These are phyloP conservation scores for Somateria mollissima DNA, from an alignment of 2,797 vertebrate genomes.

Conservation along the genomic window DNA sequence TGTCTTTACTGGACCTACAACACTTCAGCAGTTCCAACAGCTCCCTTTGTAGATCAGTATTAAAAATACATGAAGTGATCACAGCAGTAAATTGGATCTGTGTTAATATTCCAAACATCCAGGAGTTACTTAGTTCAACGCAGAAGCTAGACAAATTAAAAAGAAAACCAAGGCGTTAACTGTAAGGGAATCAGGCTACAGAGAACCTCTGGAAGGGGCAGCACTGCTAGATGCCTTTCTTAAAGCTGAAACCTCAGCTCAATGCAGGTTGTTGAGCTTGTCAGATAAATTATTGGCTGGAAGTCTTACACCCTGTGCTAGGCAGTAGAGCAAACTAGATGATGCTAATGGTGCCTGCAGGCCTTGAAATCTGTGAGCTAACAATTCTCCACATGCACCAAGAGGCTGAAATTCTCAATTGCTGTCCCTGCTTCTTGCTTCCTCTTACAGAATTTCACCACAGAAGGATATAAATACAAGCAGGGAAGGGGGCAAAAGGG, in stretches of 20 bases:
- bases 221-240: not conserved
- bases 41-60: not conserved
- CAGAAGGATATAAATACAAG: accelerated
- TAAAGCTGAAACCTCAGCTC: not conserved
- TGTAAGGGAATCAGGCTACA: not conserved
- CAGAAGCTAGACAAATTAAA: not conserved
- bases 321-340: not conserved
- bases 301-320: not conserved
- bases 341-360: not conserved
- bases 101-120: not conserved
- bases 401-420: not conserved
- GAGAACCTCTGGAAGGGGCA: not conserved
- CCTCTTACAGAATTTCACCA: not conserved
- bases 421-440: not conserved
- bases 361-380: not conserved
- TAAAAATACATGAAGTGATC: not conserved
- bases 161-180: not conserved
- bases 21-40: not conserved
- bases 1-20: not conserved
- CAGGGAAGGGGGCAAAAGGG: not conserved
- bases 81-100: not conserved
- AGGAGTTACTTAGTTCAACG: not conserved
- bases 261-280: not conserved
- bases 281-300: not conserved
- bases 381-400: not conserved